Evolutionary conservation across 2,797 vertebrate species (phyloP).

Genomic region (Megaceryle alcyon): DNA sequence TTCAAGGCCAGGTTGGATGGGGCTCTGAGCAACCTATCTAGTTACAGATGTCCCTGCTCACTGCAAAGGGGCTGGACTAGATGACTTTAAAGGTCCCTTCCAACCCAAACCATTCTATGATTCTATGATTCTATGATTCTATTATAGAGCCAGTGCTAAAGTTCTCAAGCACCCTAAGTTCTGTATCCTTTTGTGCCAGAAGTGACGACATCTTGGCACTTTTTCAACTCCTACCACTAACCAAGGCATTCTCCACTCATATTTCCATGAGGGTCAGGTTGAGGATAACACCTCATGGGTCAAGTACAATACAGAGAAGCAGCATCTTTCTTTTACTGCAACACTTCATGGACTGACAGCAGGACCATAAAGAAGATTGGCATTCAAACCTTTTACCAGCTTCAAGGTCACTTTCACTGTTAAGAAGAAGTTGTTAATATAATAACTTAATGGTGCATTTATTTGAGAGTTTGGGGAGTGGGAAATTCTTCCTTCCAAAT

Average conservation of each 20-base stretch:
- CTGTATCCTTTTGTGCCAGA: not conserved
- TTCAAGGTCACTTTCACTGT: not conserved
- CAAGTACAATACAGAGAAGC: not conserved
- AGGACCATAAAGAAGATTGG: rapidly evolving
- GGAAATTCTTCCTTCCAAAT: not conserved
- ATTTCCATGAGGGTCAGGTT: not conserved
- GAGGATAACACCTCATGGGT: not conserved
- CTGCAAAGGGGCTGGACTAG: too few relatives aligned
- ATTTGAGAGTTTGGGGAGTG: not conserved
- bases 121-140: too few relatives aligned
- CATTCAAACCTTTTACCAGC: not conserved
- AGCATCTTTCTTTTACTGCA: not conserved
- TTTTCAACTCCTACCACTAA: not conserved
- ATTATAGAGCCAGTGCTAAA: not conserved
- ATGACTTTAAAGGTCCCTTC: too few relatives aligned
- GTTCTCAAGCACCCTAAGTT: not conserved
- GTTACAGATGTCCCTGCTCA: too few relatives aligned
- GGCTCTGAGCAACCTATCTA: too few relatives aligned
- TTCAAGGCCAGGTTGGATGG: too few relatives aligned
- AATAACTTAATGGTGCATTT: not conserved
- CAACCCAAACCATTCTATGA: too few relatives aligned
- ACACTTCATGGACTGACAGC: not conserved
- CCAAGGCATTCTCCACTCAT: not conserved
- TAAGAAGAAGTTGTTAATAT: not conserved
- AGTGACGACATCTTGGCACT: not conserved